Evolutionary conservation across 2,797 vertebrate genomes (phyloP).

Genomic region (Sebastes baramenuke): DNA sequence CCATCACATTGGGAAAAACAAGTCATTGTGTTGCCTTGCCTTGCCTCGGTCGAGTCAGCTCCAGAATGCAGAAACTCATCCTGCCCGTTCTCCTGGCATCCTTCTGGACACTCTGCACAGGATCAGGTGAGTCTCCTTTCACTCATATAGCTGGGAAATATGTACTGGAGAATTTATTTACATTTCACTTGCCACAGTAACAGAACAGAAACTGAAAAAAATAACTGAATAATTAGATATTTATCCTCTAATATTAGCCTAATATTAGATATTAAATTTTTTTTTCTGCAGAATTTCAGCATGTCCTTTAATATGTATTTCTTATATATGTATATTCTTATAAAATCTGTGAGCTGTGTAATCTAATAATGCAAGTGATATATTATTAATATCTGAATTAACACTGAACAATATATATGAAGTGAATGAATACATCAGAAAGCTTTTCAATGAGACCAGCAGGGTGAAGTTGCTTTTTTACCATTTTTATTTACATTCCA

Average conservation of each 20-base stretch:
- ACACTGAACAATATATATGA: background rate
- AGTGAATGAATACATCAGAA: background rate
- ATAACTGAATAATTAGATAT: background rate
- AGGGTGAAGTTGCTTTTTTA: background rate
- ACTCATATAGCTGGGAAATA: background rate
- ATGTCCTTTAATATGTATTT: background rate
- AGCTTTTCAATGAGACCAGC: background rate
- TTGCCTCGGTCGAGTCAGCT: slow-evolving; percentile 25
- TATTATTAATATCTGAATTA: background rate
- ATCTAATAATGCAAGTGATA: background rate
- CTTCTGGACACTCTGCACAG: slow-evolving; percentile 54
- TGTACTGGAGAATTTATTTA: background rate
- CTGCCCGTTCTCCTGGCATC: slow-evolving; percentile 59
- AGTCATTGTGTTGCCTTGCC: slow-evolving; percentile 37
- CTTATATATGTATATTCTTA: background rate
- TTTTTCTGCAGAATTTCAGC: background rate
- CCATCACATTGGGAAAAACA: slow-evolving; percentile 64
- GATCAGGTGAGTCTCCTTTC: slow-evolving; percentile 66
- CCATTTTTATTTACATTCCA: background rate
- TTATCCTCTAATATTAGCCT: background rate
- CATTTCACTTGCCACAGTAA: background rate
- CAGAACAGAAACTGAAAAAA: background rate
- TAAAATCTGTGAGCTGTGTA: background rate
- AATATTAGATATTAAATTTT: too few species aligned
- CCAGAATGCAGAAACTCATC: slow-evolving; percentile 74